Evolutionary conservation across 1,140 invertebrate genomes (phyloP), one percentile per base, ranked within the genome.

Genomic region (Vanessa tameamea): DNA sequence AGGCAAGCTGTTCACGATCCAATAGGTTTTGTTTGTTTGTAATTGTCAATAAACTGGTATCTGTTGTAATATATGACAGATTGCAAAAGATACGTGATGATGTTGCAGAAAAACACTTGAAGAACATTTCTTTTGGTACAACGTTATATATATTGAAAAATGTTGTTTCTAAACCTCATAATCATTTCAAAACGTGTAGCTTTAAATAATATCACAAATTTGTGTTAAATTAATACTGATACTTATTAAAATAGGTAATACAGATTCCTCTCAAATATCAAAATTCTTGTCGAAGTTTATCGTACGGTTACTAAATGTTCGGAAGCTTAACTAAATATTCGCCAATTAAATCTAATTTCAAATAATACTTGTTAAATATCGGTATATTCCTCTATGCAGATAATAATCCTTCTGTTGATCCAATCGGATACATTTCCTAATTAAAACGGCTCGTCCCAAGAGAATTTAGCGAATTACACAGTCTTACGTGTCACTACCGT

Each of bases 1-100:
- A 64, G 75, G 64, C 75, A 68, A 53, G 69, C 71, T 75, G 78
- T 78, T 78, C 79, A 75, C 78, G 75, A 83, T 80, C 80, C 85
- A 78, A 78, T 82, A 79, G 80, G 79, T 80, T 71, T 66, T 66
- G 51, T 66, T 66, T 72, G 51, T 64, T 67, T 55, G 31, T 55
- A 43, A 67, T 67, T 55, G 37, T 53, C 14, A 53, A 67, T 66
- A 51, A 48, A 51, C 48, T 67, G 51, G 64, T 50, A 66, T 51
- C 20, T 50, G 51, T 68, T 81, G 79, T 75, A 65, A 73, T 75
- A 9, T 47, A 15, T 57, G 53, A 47, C 16, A 26, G 26, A 61
- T 61, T 61, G 14, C 12, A 57, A 23, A 23, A 11, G 6, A 16
- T 57, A 57, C 20, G 7, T 20, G 51, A 9, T 55, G 23, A 11